Evolutionary conservation across 1,140 invertebrate species (phyloP).

Genomic region (Drosophila malerkotliana): DNA sequence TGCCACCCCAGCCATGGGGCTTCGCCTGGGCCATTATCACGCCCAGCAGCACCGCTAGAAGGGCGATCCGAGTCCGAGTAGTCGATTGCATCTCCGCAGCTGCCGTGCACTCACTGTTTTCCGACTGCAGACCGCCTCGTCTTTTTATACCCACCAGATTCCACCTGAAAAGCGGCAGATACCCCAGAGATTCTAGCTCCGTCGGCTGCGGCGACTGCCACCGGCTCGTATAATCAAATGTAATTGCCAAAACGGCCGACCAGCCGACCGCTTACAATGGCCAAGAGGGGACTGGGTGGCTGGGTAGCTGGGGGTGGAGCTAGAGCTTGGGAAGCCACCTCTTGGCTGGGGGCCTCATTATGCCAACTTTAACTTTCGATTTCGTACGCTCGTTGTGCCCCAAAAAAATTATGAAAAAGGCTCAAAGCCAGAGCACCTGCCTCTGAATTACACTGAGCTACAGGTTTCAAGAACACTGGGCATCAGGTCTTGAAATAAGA

Average conservation of each 20-base stretch:
- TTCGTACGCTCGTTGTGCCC: conserved; percentile 59
- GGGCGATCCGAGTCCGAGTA: conserved; percentile 35
- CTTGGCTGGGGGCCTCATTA: conserved; percentile 48
- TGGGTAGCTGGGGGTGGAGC: background rate
- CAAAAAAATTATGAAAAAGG: background rate
- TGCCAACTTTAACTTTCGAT: conserved; percentile 57
- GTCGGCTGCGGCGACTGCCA: conserved; percentile 4
- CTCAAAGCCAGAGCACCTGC: conserved; percentile 39
- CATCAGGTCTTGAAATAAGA: too few species aligned
- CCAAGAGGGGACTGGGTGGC: background rate
- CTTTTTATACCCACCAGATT: conserved; percentile 58
- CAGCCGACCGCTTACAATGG: conserved; percentile 41
- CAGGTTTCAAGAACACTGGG: background rate
- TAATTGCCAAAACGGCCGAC: conserved; percentile 71
- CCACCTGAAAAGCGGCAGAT: background rate
- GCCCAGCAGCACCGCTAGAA: conserved; percentile 44
- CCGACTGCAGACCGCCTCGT: conserved; percentile 59
- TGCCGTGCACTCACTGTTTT: conserved; percentile 74
- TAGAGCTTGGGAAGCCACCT: conserved; percentile 4
- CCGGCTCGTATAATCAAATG: conserved; percentile 68
- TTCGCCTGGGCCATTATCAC: conserved; percentile 41
- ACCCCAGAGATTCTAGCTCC: conserved; percentile 38
- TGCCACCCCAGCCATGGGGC: conserved; percentile 55
- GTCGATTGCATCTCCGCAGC: conserved; percentile 68
- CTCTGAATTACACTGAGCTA: background rate